Evolutionary conservation across 2,797 vertebrate genomes (phyloP).

Genomic region (Phylloscopus collybita): DNA sequence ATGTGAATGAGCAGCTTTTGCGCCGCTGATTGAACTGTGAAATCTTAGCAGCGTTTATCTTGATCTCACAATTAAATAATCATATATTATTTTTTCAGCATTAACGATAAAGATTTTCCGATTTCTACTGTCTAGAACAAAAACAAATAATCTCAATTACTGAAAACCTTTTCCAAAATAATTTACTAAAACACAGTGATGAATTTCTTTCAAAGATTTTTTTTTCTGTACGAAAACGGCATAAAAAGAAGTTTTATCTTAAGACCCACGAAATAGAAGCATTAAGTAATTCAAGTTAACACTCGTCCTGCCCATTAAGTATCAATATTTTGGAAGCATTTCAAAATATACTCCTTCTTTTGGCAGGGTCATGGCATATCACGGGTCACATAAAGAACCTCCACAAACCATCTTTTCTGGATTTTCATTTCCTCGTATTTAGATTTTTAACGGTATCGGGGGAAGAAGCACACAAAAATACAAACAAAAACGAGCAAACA

Average conservation of each 20-base stretch:
- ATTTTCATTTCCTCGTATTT: conserved; percentile 23
- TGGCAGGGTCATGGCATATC: neutral
- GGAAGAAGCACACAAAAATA: neutral
- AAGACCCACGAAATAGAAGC: conserved; percentile 1
- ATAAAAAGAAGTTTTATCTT: neutral
- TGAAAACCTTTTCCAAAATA: conserved; percentile 3
- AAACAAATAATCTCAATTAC: neutral
- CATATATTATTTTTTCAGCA: conserved; percentile 35
- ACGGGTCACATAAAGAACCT: neutral
- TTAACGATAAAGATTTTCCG: conserved; percentile 25
- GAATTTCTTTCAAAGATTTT: neutral
- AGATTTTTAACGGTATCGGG: neutral
- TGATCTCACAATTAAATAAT: conserved; percentile 61
- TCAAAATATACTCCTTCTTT: conserved; percentile 1
- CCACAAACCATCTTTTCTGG: neutral
- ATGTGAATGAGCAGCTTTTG: conserved; percentile 25
- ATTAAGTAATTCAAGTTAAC: conserved; percentile 15
- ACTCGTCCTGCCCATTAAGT: conserved; percentile 12
- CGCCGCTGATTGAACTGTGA: conserved; percentile 17
- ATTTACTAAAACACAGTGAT: neutral
- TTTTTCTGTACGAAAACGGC: neutral
- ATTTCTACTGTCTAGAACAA: conserved; percentile 14
- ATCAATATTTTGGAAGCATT: conserved; percentile 36
- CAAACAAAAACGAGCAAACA: neutral
- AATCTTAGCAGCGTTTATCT: conserved; percentile 59